These are phyloP conservation scores for Henricia sp. DNA, from an alignment of 53 echinoderm and acorn worm genomes.

Conservation along the genomic window DNA sequence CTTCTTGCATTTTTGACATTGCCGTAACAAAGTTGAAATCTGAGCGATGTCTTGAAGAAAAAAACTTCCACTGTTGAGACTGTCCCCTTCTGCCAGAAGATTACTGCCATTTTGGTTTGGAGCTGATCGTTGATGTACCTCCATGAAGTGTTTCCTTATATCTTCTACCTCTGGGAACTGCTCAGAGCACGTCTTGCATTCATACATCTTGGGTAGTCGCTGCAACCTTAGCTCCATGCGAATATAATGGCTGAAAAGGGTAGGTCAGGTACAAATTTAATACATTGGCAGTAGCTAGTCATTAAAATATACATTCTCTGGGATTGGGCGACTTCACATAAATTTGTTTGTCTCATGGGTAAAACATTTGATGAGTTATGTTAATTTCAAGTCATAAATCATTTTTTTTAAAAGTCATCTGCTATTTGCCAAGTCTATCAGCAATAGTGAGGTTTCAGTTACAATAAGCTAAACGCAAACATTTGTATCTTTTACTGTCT, in stretches of 20 bases:
- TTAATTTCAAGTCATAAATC: no score
- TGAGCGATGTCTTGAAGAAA: constrained; percentile 19
- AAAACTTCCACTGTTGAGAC: neutral
- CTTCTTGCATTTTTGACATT: constrained; percentile 55
- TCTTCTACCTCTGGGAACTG: constrained; percentile 50
- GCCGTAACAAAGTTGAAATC: constrained; percentile 24
- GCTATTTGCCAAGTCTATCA: no score
- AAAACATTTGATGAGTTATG: no score
- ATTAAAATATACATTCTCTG: no score
- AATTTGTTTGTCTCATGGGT: no score
- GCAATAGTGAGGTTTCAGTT: no score
- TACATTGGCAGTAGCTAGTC: no score
- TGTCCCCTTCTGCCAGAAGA: neutral
- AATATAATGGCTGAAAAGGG: constrained; percentile 35
- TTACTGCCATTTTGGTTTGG: neutral
- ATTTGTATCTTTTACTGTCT: no score
- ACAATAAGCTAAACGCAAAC: no score
- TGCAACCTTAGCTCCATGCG: constrained; percentile 53
- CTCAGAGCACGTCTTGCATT: constrained; percentile 52
- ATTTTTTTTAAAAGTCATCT: no score
- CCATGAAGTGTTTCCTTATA: constrained; percentile 30
- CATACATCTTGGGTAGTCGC: constrained; percentile 51
- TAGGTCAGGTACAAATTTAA: no score
- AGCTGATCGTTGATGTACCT: neutral
- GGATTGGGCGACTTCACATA: no score